phyloP scores from a whole-genome alignment of 2,797 vertebrate species.

The Fistularia commersonii region DNA sequence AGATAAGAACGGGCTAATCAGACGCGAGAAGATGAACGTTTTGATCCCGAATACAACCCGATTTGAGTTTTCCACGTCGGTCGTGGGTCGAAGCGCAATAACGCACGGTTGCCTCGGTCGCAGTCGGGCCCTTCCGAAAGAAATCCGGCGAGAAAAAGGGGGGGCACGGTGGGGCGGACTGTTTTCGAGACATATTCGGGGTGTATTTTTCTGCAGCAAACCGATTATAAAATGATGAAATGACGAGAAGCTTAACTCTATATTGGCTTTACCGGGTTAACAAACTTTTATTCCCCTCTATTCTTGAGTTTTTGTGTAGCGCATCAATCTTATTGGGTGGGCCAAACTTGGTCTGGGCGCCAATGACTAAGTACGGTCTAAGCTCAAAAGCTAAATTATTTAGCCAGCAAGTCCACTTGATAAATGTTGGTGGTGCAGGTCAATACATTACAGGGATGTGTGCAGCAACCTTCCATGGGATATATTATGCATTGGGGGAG shows the following conservation, averaged over 20 bases:
- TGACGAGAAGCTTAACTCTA: too few relatives aligned
- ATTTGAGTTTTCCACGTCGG: slow-evolving; percentile 32
- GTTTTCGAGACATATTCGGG: too few relatives aligned
- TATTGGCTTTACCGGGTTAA: slow-evolving; percentile 30
- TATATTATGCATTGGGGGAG: slow-evolving; percentile 77
- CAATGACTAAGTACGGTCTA: slow-evolving; percentile 66
- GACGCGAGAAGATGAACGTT: slow-evolving; percentile 35
- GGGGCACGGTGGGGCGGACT: too few relatives aligned
- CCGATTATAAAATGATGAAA: slow-evolving; percentile 24
- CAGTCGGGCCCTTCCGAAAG: too few relatives aligned
- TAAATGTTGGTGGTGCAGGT: slow-evolving; percentile 73
- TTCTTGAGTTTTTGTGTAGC: too few relatives aligned
- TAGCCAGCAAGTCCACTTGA: slow-evolving; percentile 76
- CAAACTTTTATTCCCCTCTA: slow-evolving; percentile 40
- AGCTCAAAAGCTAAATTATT: slow-evolving; percentile 81
- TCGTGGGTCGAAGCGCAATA: too few relatives aligned
- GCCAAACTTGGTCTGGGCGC: slow-evolving; percentile 57
- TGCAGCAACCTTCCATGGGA: slow-evolving; percentile 68
- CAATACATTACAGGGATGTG: slow-evolving; percentile 77
- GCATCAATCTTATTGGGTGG: too few relatives aligned
- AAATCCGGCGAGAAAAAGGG: too few relatives aligned
- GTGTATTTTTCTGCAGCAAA: too few relatives aligned
- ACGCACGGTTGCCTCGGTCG: background rate
- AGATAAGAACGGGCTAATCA: slow-evolving; percentile 52
- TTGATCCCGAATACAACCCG: slow-evolving; percentile 27